These are phyloP conservation scores for Campaea margaritaria DNA, from an alignment of 2,888 invertebrate genomes.

Conservation along the genomic window DNA sequence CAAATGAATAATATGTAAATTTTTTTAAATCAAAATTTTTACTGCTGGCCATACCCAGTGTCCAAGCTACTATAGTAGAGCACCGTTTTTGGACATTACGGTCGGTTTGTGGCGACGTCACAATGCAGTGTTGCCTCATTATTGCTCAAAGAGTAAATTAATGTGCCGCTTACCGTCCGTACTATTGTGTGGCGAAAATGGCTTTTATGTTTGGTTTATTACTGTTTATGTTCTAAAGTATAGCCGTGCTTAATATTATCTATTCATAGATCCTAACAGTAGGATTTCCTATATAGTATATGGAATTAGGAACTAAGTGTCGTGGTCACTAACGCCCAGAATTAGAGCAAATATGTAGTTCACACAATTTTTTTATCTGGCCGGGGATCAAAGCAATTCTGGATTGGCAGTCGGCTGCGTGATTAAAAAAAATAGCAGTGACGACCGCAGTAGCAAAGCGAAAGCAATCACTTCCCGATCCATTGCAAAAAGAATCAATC, in stretches of 20 bases:
- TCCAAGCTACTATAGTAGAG: constrained; percentile 36
- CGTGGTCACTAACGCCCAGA: too few species aligned
- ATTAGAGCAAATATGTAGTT: too few species aligned
- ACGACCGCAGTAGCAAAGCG: too few species aligned
- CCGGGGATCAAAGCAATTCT: too few species aligned
- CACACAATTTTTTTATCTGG: too few species aligned
- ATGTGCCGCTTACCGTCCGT: constrained; percentile 32
- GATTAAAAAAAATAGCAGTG: too few species aligned
- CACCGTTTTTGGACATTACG: constrained; percentile 66
- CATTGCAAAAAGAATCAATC: too few species aligned
- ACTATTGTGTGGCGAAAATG: constrained; percentile 34
- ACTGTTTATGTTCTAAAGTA: constrained; percentile 26
- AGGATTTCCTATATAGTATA: too few species aligned
- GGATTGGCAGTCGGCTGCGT: too few species aligned
- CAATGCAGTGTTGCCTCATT: constrained; percentile 62
- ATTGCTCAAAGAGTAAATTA: constrained; percentile 59
- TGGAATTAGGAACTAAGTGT: too few species aligned
- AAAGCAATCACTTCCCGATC: too few species aligned
- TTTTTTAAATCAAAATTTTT: background rate
- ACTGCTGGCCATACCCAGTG: constrained; percentile 31
- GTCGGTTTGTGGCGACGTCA: constrained; percentile 69
- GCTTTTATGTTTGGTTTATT: constrained; percentile 35
- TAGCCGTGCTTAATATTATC: background rate
- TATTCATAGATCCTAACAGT: background rate
- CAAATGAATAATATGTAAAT: too few species aligned